Evolutionary conservation across 2,888 invertebrate species (phyloP).

Genomic region (Dicyrtoma fusca): DNA sequence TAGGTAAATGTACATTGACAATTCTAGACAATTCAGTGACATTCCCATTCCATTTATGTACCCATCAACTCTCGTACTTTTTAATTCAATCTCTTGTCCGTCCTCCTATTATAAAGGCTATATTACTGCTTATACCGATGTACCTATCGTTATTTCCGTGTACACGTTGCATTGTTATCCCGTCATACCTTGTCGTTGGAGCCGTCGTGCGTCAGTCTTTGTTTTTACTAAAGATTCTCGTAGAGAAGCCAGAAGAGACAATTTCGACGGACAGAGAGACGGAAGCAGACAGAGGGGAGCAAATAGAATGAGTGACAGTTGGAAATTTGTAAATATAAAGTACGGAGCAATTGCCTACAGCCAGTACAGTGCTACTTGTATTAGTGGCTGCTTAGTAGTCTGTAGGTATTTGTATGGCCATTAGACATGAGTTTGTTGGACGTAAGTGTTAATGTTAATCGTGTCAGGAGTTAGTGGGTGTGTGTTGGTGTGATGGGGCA

Average conservation of each 20-base stretch:
- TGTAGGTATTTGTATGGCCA: neutral
- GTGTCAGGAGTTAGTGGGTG: too few species aligned
- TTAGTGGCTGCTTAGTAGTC: neutral
- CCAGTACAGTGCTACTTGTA: neutral
- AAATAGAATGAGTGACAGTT: neutral
- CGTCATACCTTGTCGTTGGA: too few species aligned
- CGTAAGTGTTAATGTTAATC: too few species aligned
- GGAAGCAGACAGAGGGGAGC: neutral
- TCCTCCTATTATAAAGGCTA: too few species aligned
- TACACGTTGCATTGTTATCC: too few species aligned
- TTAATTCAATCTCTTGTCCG: constrained; percentile 29
- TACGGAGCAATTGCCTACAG: too few species aligned
- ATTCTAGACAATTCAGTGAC: constrained; percentile 22
- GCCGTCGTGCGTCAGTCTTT: too few species aligned
- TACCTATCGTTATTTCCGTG: too few species aligned
- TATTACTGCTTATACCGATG: too few species aligned
- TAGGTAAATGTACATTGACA: constrained; percentile 9
- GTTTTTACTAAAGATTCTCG: neutral
- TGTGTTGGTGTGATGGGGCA: neutral
- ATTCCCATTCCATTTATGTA: constrained; percentile 36
- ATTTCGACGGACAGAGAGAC: neutral
- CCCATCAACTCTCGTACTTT: constrained; percentile 33
- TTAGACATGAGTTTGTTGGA: too few species aligned
- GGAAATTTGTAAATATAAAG: too few species aligned
- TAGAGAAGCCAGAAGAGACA: neutral